Conservation (phyloP, 30 jellyfish, hydroid and myxozoan genomes). For the Catostylus mosaicus region DNA sequence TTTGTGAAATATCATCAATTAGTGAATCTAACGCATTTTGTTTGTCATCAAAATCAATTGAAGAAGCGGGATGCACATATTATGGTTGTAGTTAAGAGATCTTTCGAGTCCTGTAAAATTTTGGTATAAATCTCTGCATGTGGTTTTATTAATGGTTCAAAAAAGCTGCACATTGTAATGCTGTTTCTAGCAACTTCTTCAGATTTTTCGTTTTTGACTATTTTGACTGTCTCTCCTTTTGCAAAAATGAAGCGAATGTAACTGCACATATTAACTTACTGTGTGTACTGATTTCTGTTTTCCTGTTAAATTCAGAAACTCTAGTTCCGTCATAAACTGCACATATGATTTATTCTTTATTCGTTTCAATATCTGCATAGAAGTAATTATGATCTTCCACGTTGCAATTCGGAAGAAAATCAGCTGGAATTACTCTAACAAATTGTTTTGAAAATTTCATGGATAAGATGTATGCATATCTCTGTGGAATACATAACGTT, state of each 20-base stretch:
- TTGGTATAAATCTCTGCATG: conserved; percentile 75
- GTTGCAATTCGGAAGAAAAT: no score
- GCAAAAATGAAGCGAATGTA: conserved; percentile 85
- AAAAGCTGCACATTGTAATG: conserved; percentile 79
- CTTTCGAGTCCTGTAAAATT: conserved; percentile 80
- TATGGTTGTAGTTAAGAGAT: conserved; percentile 58
- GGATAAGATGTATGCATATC: no score
- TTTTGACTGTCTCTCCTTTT: conserved; percentile 18
- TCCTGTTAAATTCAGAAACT: conserved; percentile 65
- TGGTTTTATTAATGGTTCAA: conserved; percentile 91
- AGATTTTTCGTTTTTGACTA: conserved; percentile 48
- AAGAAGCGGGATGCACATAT: conserved; percentile 86
- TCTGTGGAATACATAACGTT: no score
- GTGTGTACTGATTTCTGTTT: conserved; percentile 78
- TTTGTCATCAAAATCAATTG: conserved; percentile 59
- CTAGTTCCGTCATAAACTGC: conserved; percentile 95
- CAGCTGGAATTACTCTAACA: no score
- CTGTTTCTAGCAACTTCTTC: conserved; percentile 61
- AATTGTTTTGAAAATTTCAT: no score
- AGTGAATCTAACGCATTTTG: conserved; percentile 66
- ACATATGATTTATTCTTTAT: conserved; percentile 78
- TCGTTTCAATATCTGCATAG: conserved; percentile 69
- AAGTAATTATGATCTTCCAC: no score
- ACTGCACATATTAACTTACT: conserved; percentile 77
- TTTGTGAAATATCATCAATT: conserved; percentile 34